Percentiles rank a stretch among this genome's conserved stretches.
phyloP scores from a whole-genome alignment of 2,113 vertebrate species.

The Astur gentilis region DNA sequence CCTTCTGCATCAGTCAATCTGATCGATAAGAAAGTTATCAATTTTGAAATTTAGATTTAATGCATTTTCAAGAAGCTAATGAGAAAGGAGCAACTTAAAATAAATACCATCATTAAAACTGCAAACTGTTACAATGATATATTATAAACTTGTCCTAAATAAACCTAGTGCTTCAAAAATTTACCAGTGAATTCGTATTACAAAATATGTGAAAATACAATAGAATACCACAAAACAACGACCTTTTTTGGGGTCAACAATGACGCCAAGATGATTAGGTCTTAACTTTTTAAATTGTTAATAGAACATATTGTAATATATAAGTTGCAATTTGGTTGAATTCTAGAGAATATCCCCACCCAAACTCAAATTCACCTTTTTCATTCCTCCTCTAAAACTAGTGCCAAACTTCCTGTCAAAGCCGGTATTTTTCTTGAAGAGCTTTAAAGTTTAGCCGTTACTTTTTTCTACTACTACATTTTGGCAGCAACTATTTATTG shows the following conservation, averaged over 20 bases:
- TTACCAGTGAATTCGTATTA: constrained; percentile 68
- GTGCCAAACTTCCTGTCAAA: constrained; percentile 56
- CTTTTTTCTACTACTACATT: constrained; percentile 72
- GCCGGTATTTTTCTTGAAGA: constrained; percentile 51
- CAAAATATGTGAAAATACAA: constrained; percentile 72
- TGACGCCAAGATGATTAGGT: constrained; percentile 35
- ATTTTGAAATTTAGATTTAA: constrained; percentile 67
- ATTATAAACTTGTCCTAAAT: constrained; percentile 66
- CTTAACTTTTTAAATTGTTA: constrained; percentile 11
- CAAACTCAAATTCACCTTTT: background rate
- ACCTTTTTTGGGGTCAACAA: constrained; percentile 27
- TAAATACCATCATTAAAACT: constrained; percentile 67
- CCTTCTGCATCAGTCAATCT: constrained; percentile 55
- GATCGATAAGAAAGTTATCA: constrained; percentile 61
- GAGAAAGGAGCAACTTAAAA: constrained; percentile 70
- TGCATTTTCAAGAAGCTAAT: constrained; percentile 67
- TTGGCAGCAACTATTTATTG: constrained; percentile 79
- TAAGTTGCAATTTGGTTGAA: constrained; percentile 71
- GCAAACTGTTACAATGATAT: constrained; percentile 67
- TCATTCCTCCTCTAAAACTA: constrained; percentile 46
- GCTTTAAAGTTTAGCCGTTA: constrained; percentile 55
- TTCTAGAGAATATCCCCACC: constrained; percentile 63
- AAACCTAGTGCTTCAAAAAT: constrained; percentile 68
- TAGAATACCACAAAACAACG: constrained; percentile 63
- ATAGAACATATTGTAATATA: constrained; percentile 58